Conservation (phyloP, 2,113 vertebrate species). For the Halcyon malimbica region DNA sequence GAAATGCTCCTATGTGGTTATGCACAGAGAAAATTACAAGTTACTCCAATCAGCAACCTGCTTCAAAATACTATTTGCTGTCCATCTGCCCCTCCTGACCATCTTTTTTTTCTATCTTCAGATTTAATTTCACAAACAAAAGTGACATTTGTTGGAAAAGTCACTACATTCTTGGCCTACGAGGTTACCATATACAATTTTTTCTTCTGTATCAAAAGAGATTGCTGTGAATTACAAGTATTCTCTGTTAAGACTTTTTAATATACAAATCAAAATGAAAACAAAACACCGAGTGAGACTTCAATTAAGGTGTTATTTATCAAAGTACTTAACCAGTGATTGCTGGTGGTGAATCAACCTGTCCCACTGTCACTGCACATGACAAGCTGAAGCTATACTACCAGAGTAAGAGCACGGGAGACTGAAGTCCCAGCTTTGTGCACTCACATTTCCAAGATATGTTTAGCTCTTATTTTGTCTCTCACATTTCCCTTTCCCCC, state of each 20-base stretch:
- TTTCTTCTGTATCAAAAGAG: not conserved
- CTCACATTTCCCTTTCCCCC: not conserved
- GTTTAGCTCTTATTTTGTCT: not conserved
- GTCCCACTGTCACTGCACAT: not conserved
- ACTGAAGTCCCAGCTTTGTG: not conserved
- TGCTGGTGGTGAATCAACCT: not conserved
- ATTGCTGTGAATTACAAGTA: not conserved
- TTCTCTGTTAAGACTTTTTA: not conserved
- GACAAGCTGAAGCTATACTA: not conserved
- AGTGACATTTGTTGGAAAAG: not conserved
- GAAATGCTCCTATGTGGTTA: not conserved
- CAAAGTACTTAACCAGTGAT: not conserved
- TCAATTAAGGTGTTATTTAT: not conserved
- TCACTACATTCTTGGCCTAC: not conserved
- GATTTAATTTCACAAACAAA: not conserved
- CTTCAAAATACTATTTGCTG: not conserved
- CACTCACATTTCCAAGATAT: not conserved
- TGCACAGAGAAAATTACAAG: not conserved
- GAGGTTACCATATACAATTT: not conserved
- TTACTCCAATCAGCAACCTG: not conserved
- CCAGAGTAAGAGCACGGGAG: not conserved
- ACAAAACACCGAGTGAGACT: not conserved
- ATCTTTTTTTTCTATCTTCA: not conserved
- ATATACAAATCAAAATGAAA: not conserved
- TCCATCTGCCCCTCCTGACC: not conserved